These are phyloP conservation scores for Nothoprocta perdicaria DNA, from an alignment of 2,113 vertebrate species.

Conservation along the genomic window DNA sequence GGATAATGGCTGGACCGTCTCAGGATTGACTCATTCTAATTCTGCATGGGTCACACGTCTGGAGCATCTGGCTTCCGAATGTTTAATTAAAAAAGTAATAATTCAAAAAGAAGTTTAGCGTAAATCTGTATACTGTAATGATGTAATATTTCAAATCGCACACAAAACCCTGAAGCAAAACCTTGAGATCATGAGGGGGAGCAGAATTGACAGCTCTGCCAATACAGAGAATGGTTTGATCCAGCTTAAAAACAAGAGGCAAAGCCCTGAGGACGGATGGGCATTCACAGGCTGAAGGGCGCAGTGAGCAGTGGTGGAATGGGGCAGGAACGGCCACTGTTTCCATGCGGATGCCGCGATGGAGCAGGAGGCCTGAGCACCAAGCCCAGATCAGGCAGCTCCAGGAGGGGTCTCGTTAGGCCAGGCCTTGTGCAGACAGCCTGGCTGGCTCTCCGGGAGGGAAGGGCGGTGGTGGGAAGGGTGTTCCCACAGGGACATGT, in stretches of 20 bases:
- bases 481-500: not conserved
- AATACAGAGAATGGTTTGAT: not conserved
- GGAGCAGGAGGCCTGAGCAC: not conserved
- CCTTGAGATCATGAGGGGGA: not conserved
- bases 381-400: not conserved
- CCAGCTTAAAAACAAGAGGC: not conserved
- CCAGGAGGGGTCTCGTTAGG: not conserved
- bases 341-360: not conserved
- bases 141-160: not conserved
- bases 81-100: not conserved
- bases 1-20: slow-evolving; percentile 1
- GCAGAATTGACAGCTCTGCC: not conserved
- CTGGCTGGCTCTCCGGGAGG: not conserved
- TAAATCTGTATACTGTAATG: not conserved
- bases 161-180: not conserved
- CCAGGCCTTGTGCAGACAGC: not conserved
- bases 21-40: not conserved
- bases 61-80: not conserved
- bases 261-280: not conserved
- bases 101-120: not conserved
- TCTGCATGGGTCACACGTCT: not conserved
- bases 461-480: not conserved
- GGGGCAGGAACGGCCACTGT: not conserved
- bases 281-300: not conserved
- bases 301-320: not conserved